These are phyloP conservation scores for Sorex maritimensis DNA, from an alignment of 2,797 vertebrate genomes.

Conservation along the genomic window DNA sequence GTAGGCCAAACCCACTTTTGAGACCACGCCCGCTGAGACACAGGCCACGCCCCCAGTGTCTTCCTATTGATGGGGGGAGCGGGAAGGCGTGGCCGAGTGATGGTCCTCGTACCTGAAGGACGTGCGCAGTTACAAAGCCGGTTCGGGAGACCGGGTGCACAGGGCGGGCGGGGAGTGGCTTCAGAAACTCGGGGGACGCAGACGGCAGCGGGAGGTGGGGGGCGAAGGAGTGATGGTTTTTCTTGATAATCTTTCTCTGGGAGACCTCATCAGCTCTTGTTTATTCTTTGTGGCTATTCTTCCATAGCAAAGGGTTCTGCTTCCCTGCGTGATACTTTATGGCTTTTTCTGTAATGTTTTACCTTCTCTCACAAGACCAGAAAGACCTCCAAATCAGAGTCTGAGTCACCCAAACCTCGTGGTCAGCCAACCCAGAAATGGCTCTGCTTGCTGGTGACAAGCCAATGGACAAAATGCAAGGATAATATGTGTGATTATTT, in stretches of 20 bases:
- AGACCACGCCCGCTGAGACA: too few species aligned
- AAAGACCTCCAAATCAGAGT: neutral
- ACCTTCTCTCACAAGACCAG: neutral
- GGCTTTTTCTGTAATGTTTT: constrained; percentile 25
- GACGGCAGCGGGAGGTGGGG: too few species aligned
- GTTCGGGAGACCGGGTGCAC: too few species aligned
- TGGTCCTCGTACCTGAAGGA: too few species aligned
- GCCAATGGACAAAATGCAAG: neutral
- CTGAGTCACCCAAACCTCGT: neutral
- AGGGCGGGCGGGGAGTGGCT: too few species aligned
- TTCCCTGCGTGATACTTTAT: neutral
- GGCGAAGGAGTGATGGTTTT: neutral
- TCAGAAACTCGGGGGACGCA: too few species aligned
- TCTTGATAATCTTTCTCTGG: neutral
- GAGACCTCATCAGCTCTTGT: neutral
- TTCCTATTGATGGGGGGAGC: too few species aligned
- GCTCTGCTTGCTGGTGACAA: constrained; percentile 28
- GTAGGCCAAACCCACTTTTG: too few species aligned
- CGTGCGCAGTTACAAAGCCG: too few species aligned
- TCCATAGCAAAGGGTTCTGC: neutral
- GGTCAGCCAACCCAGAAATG: neutral
- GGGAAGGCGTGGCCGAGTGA: too few species aligned
- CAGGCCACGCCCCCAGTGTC: too few species aligned
- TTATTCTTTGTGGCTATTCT: neutral
- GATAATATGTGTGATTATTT: constrained; percentile 21